Conservation (phyloP, 2,797 vertebrate genomes). For the Mycteria americana region DNA sequence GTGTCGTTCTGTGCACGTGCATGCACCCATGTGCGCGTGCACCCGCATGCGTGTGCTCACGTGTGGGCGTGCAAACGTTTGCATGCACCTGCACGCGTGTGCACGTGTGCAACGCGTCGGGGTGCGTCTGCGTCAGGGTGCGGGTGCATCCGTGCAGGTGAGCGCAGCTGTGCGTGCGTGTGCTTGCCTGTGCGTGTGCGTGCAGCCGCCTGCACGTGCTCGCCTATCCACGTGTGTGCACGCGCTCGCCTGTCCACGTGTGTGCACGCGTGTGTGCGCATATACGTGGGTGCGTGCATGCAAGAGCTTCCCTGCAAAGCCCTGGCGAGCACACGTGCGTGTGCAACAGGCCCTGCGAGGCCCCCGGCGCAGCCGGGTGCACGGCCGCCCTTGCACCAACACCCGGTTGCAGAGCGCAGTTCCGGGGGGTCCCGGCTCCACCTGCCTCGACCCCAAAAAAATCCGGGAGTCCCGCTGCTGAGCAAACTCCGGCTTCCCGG, state of each 20-base stretch:
- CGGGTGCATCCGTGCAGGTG: no score
- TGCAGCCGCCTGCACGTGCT: background rate
- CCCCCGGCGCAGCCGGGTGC: background rate
- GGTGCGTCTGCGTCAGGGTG: no score
- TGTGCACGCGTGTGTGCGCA: fast-evolving
- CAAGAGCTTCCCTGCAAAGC: background rate
- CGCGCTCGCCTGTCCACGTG: no score
- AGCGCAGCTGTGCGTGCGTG: fast-evolving
- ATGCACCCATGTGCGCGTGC: no score
- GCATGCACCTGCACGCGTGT: background rate
- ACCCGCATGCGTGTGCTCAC: no score
- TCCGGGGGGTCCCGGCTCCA: background rate
- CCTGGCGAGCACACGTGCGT: fast-evolving
- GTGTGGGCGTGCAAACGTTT: background rate
- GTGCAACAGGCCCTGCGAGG: background rate
- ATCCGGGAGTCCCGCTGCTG: background rate
- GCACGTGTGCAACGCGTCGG: fast-evolving
- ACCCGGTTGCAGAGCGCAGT: no score
- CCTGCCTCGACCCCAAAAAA: background rate
- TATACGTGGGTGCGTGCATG: fast-evolving
- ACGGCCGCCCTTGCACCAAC: background rate
- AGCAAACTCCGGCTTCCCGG: background rate
- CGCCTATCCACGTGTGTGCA: no score
- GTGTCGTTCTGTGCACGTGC: no score
- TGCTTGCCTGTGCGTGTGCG: no score